These are phyloP conservation scores for Lutjanus erythropterus DNA, from an alignment of 2,113 vertebrate genomes.

Conservation along the genomic window DNA sequence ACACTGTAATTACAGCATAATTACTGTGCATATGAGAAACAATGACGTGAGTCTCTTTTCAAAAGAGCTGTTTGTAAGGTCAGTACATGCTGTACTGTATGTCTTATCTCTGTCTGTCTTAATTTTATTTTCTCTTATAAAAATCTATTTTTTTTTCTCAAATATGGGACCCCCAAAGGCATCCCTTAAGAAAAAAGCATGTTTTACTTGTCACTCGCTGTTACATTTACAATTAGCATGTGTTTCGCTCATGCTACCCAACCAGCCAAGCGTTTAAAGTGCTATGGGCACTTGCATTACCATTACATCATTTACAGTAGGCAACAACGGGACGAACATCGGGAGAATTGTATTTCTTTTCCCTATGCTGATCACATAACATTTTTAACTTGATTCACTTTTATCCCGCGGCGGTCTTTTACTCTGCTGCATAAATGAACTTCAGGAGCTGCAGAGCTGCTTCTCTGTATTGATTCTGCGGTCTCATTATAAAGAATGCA, in stretches of 20 bases:
- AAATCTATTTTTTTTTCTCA: slow-evolving; percentile 7
- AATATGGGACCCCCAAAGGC: not conserved
- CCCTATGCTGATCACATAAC: slow-evolving; percentile 35
- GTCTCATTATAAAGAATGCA: slow-evolving; percentile 64
- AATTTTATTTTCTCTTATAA: slow-evolving; percentile 8
- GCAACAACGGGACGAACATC: slow-evolving; percentile 18
- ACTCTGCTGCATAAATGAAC: slow-evolving; percentile 60
- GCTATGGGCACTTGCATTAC: slow-evolving; percentile 47
- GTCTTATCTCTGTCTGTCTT: slow-evolving; percentile 16
- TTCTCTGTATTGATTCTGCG: slow-evolving; percentile 60
- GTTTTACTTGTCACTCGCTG: slow-evolving; percentile 53
- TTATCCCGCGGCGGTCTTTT: slow-evolving; percentile 46
- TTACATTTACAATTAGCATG: slow-evolving; percentile 70
- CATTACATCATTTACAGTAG: slow-evolving; percentile 49
- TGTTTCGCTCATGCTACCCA: slow-evolving; percentile 37
- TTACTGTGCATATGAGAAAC: slow-evolving; percentile 42
- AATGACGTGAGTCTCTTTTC: slow-evolving; percentile 9
- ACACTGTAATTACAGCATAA: slow-evolving; percentile 65
- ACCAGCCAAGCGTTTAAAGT: slow-evolving; percentile 48
- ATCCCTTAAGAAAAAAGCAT: slow-evolving; percentile 45
- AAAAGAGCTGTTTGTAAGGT: slow-evolving; percentile 40
- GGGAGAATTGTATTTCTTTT: slow-evolving; percentile 32
- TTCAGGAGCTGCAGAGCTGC: slow-evolving; percentile 32
- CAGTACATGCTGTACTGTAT: not conserved
- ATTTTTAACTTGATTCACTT: slow-evolving; percentile 53